Conservation (phyloP, 2,113 vertebrate species). For the Chinchilla lanigera region DNA sequence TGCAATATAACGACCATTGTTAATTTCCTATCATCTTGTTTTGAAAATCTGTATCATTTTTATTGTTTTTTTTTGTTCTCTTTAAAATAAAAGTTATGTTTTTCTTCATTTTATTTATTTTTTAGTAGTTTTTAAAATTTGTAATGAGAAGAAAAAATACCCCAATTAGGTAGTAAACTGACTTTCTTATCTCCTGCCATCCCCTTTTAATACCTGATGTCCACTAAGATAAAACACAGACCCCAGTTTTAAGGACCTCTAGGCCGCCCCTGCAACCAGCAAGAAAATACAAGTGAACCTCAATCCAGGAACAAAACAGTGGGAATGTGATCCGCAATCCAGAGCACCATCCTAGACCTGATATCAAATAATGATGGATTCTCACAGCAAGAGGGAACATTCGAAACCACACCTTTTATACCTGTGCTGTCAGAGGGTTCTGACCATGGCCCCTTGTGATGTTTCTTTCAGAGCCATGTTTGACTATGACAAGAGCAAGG, state of each 20-base stretch:
- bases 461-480: constrained; percentile 92
- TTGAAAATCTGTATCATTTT: background rate
- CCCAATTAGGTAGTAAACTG: background rate
- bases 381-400: background rate
- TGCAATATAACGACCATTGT: too few relatives aligned
- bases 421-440: background rate
- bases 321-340: background rate
- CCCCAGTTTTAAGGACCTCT: background rate
- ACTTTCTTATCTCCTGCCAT: background rate
- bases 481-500: constrained; percentile 97
- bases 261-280: background rate
- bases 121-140: constrained; percentile 5
- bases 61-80: too few relatives aligned
- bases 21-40: background rate
- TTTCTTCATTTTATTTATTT: background rate
- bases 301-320: background rate
- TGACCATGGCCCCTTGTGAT: constrained; percentile 22
- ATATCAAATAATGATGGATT: background rate
- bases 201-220: background rate
- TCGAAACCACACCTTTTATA: background rate
- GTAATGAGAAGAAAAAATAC: background rate
- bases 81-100: background rate
- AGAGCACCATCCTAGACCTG: background rate
- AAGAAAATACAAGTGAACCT: background rate
- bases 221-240: background rate